These are phyloP conservation scores for Diplazon laetatorius DNA, from an alignment of 2,888 invertebrate genomes.

Conservation along the genomic window DNA sequence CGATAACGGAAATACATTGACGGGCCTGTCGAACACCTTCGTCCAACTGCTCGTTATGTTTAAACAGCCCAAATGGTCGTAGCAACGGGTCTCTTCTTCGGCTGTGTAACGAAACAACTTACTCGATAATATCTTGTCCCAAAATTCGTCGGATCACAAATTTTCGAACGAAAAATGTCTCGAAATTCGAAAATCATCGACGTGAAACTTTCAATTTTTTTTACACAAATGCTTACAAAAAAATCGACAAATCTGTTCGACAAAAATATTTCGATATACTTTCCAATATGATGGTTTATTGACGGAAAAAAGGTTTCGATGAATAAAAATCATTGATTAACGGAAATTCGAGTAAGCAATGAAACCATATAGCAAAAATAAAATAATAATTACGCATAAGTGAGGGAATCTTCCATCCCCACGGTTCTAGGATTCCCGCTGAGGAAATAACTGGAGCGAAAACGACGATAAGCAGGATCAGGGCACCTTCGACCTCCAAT, in stretches of 20 bases:
- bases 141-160: neutral
- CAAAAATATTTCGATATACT: too few species aligned
- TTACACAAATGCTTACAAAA: too few species aligned
- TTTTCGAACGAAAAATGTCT: neutral
- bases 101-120: slow-evolving; percentile 76
- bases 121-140: neutral
- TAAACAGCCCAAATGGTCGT: slow-evolving; percentile 91
- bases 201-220: too few species aligned
- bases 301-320: too few species aligned
- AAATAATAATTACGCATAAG: slow-evolving; percentile 87
- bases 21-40: slow-evolving; percentile 91
- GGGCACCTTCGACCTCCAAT: slow-evolving; percentile 75
- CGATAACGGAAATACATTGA: slow-evolving; percentile 92
- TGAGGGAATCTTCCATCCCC: slow-evolving; percentile 92
- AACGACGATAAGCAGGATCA: slow-evolving; percentile 77
- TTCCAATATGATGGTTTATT: too few species aligned
- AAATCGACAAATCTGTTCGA: too few species aligned
- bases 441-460: slow-evolving; percentile 80
- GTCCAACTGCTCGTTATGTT: slow-evolving; percentile 93
- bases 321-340: too few species aligned
- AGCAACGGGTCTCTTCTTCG: slow-evolving; percentile 92
- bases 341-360: too few species aligned
- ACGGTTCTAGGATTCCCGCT: slow-evolving; percentile 87
- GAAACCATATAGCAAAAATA: too few species aligned
- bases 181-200: too few species aligned